phyloP scores from a whole-genome alignment of 2,113 vertebrate genomes.

The Spea multiplicata region DNA sequence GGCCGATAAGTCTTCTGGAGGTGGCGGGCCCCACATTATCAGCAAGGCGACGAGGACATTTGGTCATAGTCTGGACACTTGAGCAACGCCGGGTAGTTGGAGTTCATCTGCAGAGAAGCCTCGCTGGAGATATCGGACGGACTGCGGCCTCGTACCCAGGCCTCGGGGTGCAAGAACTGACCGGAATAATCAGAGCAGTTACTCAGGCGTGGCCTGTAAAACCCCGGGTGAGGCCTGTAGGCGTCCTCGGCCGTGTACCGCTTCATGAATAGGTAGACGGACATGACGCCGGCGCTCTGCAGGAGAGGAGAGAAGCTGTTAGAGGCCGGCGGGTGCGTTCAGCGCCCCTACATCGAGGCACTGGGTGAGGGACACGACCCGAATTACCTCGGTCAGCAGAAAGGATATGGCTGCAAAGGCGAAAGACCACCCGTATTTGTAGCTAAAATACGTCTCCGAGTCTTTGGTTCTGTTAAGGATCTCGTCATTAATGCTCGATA shows the following conservation, averaged over 20 bases:
- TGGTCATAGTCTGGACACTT: slow-evolving; percentile 88
- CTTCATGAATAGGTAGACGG: slow-evolving; percentile 91
- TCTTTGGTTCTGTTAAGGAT: slow-evolving; percentile 86
- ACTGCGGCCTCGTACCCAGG: slow-evolving; percentile 80
- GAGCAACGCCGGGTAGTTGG: slow-evolving; percentile 82
- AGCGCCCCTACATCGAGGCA: no score
- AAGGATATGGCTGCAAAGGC: slow-evolving; percentile 89
- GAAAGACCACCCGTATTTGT: slow-evolving; percentile 90
- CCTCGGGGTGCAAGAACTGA: slow-evolving; percentile 85
- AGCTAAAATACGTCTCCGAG: slow-evolving; percentile 83
- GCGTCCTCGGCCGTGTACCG: slow-evolving; percentile 85
- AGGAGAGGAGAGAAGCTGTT: slow-evolving; percentile 29
- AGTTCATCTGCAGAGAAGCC: slow-evolving; percentile 86
- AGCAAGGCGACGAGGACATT: slow-evolving; percentile 90
- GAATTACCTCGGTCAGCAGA: slow-evolving; percentile 85
- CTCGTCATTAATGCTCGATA: slow-evolving; percentile 90
- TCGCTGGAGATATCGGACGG: slow-evolving; percentile 86
- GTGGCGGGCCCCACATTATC: slow-evolving; percentile 51
- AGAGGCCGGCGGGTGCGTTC: background rate
- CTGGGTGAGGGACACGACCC: background rate
- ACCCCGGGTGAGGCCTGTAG: slow-evolving; percentile 80
- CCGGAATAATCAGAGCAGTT: slow-evolving; percentile 91
- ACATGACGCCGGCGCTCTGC: slow-evolving; percentile 87
- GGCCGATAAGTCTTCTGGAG: background rate
- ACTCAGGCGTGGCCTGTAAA: slow-evolving; percentile 86